These are phyloP conservation scores for Ommatoiulus sabulosus DNA, from an alignment of 2,888 invertebrate genomes.

Conservation along the genomic window DNA sequence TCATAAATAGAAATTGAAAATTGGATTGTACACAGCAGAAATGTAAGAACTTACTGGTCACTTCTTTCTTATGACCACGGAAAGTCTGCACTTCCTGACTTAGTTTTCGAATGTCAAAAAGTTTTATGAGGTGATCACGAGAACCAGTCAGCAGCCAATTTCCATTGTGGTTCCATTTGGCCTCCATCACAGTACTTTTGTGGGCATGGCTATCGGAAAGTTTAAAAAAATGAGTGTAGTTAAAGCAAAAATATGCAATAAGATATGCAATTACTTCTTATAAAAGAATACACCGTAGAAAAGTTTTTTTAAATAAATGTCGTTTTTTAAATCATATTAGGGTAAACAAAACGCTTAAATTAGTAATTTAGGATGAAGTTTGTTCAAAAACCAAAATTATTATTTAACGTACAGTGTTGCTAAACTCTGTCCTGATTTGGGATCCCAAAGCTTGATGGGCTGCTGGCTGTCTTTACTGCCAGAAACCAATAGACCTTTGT, in stretches of 20 bases:
- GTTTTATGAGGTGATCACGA: conserved; percentile 94
- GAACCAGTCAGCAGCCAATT: conserved; percentile 99
- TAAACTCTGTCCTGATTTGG: conserved; percentile 92
- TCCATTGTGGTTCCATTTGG: conserved; percentile 99
- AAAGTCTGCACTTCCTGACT: conserved; percentile 96
- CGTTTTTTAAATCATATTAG: too few relatives aligned
- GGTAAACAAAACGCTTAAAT: too few relatives aligned
- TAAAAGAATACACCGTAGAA: too few relatives aligned
- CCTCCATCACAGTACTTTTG: conserved; percentile 99
- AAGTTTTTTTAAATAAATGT: too few relatives aligned
- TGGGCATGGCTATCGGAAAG: conserved; percentile 84
- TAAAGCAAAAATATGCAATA: not conserved
- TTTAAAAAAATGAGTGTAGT: not conserved
- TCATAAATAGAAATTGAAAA: not conserved
- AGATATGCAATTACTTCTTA: too few relatives aligned
- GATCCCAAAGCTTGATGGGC: conserved; percentile 99
- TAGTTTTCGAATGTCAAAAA: conserved; percentile 97
- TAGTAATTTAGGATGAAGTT: too few relatives aligned
- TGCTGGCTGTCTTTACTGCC: conserved; percentile 99
- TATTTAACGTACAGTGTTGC: conserved; percentile 83
- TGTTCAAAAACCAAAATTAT: too few relatives aligned
- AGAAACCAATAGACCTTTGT: conserved; percentile 95
- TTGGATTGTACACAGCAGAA: not conserved
- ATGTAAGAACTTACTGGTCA: conserved; percentile 76
- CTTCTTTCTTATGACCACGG: conserved; percentile 99